Evolutionary conservation across 2,888 invertebrate genomes (phyloP), one percentile per base, ranked within the genome.

Genomic region (Sarcophaga carnaria): DNA sequence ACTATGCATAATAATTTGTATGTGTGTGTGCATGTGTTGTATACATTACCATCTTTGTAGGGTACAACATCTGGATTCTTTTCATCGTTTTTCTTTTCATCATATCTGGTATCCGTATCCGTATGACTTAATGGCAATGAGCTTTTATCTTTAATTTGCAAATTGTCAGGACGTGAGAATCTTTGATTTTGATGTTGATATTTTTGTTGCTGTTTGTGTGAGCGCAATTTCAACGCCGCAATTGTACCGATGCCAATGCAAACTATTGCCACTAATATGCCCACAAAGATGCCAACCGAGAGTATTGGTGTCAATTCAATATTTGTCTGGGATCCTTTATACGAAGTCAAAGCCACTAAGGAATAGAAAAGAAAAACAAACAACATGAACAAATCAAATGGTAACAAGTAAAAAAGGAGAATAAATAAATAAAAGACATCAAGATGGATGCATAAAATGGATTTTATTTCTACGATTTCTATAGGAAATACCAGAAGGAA

Each of bases 61-160:
- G 97, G 97, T 85, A 97, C 96, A 88, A 97, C 97, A 92, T 97
- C 97, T 47, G 97, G 97, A 94, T 97, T 97, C 93, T 96, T 96
- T 93, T 98, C 98, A 91, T 98, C 97, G 78, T 82, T 87, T 82
- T 87, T 87, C 87, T 87, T 87, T 81, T 87, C 87, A 82, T 87
- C 87, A 76, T 87, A 87, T 76, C 87, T 69, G 90, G 96, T 96
- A 92, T 96, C 95, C 91, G 96, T 96, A 89, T 96, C 96, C 25
- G 95, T 95, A 90, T 94, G 95, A 89, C 94, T 94, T 88, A 95
- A 94, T 89, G 96, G 96, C 92, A 96, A 94, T 80, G 95, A 94
- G 88, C 95, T 96, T 94, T 96, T 96, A 93, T 96, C 95, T 93
- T 95, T 95, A 91, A 95, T 94, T 89, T 95, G 94, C 89, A 95